Evolutionary conservation across 2,888 invertebrate genomes (phyloP), one percentile per base, ranked within the genome.

Genomic region (Cephus pulcher): DNA sequence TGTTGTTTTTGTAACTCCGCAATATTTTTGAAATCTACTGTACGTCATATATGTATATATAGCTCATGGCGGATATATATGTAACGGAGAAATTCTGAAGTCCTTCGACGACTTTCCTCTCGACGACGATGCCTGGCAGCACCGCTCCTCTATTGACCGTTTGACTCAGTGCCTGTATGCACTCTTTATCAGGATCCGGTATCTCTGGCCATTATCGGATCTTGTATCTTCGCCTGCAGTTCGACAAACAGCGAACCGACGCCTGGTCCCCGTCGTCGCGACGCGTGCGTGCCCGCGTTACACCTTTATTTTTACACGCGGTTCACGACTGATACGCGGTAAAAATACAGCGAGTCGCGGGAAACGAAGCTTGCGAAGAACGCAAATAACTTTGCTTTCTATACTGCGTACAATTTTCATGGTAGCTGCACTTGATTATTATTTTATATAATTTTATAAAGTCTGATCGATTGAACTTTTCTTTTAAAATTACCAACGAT

Each of bases 131-230:
- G 40, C 70, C 56, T 23, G 56, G 56, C 56, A 23, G 56, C 74
- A 76, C 81, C 82, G 76, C 81, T 81, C 80, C 83, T 76, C 76
- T 82, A 75, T 83, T 79, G 81, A 82, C 79, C 74, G 74, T 82
- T 81, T 82, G 81, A 83, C 76, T 83, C 82, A 82, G 74, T 76
- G 78, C 73, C 37, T 76, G 76, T 74, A 73, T 76, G 74, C 76
- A 76, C 74, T 76, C 74, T 79, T 79, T 76, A 76, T 79, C 79
- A 33, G 73, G 73, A 79, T 74, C 69, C 79, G 76, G 79, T 79
- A 76, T 79, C 79, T 69, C 76, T 70, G 73, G 69, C 56, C 68
- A 30, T 68, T 74, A 74, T 74, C 74, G 74, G 34, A 74, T 74
- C 74, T 35, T 74, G 23, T 37, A 74, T 37, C 74, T 74, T 74